These are phyloP conservation scores for Meriones unguiculatus DNA, from an alignment of 2,113 vertebrate species.

Conservation along the genomic window DNA sequence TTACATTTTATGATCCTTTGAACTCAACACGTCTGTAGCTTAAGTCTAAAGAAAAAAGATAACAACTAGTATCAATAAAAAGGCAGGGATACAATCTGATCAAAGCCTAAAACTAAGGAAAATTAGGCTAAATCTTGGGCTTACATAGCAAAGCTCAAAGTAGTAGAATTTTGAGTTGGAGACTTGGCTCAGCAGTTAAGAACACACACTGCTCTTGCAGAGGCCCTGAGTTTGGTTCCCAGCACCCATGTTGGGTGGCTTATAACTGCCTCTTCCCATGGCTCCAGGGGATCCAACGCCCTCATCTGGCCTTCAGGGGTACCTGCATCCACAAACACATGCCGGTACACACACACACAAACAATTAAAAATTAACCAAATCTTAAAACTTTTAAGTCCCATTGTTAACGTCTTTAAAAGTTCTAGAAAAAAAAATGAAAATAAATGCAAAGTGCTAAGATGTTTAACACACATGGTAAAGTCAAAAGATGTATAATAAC, in stretches of 20 bases:
- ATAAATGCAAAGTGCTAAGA: background rate
- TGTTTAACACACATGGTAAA: background rate
- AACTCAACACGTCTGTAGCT: background rate
- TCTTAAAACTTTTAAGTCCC: background rate
- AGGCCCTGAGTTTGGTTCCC: background rate
- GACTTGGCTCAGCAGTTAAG: background rate
- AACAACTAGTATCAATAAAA: background rate
- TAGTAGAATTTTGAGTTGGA: background rate
- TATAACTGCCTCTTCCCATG: background rate
- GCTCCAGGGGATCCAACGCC: background rate
- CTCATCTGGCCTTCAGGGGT: background rate
- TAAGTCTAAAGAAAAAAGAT: background rate
- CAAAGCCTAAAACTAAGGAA: background rate
- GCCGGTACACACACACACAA: background rate
- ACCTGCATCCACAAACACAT: background rate
- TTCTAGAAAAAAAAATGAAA: background rate
- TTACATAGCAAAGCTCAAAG: conserved; percentile 36
- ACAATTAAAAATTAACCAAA: background rate
- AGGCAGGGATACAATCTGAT: background rate
- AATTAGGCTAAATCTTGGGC: background rate
- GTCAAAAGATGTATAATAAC: background rate
- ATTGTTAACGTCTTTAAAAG: background rate
- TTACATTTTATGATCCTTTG: conserved; percentile 6
- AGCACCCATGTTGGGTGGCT: too few species aligned
- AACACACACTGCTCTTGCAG: background rate